Conservation (phyloP, 1,140 invertebrate species). For the Archivesica marissinica region DNA sequence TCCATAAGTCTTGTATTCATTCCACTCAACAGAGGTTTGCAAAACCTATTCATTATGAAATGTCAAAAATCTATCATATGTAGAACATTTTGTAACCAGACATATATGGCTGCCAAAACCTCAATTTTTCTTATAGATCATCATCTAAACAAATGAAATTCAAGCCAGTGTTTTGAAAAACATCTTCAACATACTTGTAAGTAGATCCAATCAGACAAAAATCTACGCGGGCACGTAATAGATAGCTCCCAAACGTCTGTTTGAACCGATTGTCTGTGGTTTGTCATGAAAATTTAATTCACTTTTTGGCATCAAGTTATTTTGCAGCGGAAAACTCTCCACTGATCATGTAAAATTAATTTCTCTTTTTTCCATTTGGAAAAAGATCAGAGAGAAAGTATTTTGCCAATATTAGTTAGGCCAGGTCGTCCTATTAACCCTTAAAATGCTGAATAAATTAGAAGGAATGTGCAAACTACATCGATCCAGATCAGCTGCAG, state of each 20-base stretch:
- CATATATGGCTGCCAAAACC: conserved; percentile 6
- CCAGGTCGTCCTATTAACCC: conserved; percentile 18
- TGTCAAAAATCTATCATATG: neutral
- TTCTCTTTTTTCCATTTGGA: conserved; percentile 23
- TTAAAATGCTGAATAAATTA: no score
- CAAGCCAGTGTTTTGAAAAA: conserved; percentile 24
- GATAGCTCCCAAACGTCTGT: conserved; percentile 35
- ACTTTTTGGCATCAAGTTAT: conserved; percentile 44
- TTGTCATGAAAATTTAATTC: conserved; percentile 47
- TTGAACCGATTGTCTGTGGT: neutral
- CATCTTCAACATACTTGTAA: conserved; percentile 13
- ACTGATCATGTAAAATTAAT: conserved; percentile 28
- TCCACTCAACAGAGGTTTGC: no score
- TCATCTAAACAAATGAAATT: conserved; percentile 33
- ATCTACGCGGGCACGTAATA: neutral
- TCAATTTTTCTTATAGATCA: conserved; percentile 33
- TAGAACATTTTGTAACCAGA: conserved; percentile 17
- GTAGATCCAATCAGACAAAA: conserved; percentile 32
- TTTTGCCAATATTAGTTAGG: conserved; percentile 12
- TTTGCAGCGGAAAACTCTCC: neutral
- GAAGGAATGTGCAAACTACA: no score
- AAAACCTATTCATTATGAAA: conserved; percentile 3
- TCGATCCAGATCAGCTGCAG: no score
- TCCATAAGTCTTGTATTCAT: no score
- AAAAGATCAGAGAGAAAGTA: neutral